These are phyloP conservation scores for Chorisops tibialis DNA, from an alignment of 2,888 invertebrate species.

Conservation along the genomic window DNA sequence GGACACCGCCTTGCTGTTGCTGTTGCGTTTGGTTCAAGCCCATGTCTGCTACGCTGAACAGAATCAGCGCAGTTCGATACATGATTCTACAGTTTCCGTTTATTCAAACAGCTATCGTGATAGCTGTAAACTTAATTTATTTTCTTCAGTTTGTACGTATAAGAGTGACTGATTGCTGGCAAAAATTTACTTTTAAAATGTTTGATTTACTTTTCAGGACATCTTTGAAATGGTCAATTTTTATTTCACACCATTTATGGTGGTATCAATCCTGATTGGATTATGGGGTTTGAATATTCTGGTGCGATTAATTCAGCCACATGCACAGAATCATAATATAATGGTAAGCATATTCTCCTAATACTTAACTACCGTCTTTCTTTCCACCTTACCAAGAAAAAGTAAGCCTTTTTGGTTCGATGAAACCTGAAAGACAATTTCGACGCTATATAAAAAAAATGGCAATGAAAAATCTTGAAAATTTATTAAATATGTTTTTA, in stretches of 20 bases:
- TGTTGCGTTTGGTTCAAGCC: conserved; percentile 44
- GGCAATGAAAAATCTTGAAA: too few species aligned
- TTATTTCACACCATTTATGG: conserved; percentile 49
- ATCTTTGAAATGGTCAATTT: conserved; percentile 40
- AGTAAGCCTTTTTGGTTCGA: background rate
- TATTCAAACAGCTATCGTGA: conserved; percentile 46
- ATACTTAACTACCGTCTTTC: background rate
- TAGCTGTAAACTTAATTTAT: conserved; percentile 46
- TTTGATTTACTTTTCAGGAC: conserved; percentile 36
- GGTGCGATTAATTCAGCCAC: conserved; percentile 43
- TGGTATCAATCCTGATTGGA: conserved; percentile 47
- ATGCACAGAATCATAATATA: conserved; percentile 44
- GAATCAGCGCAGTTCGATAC: conserved; percentile 42
- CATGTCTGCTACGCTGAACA: conserved; percentile 41
- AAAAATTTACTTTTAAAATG: too few species aligned
- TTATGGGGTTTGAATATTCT: conserved; percentile 48
- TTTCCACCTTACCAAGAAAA: background rate
- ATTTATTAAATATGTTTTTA: conserved; percentile 23
- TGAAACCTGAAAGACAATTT: background rate
- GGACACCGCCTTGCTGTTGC: conserved; percentile 46
- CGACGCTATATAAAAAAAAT: too few species aligned
- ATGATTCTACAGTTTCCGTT: conserved; percentile 49
- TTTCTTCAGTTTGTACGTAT: conserved; percentile 39
- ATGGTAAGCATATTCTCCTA: too few species aligned
- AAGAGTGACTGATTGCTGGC: background rate